These are phyloP conservation scores for Balearica regulorum DNA, from an alignment of 2,797 vertebrate genomes.

Conservation along the genomic window DNA sequence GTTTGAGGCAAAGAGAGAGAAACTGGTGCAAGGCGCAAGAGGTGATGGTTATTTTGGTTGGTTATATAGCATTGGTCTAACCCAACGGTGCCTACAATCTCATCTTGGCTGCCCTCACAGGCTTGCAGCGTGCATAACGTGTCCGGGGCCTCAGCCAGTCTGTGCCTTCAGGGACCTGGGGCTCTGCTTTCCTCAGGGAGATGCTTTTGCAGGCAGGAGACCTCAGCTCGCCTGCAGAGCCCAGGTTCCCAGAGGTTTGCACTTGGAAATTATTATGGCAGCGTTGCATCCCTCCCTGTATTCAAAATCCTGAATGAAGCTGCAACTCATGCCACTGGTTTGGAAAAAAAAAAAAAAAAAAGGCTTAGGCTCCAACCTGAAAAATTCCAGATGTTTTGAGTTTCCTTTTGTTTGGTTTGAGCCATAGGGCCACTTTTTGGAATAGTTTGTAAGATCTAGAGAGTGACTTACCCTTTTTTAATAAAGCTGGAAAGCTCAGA, in stretches of 20 bases:
- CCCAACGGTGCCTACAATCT: background rate
- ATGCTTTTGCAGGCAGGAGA: background rate
- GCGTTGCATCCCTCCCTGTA: background rate
- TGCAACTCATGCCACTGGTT: background rate
- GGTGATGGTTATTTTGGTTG: background rate
- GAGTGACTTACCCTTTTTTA: background rate
- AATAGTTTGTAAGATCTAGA: background rate
- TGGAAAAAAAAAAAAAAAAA: background rate
- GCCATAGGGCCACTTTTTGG: background rate
- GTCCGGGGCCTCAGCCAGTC: background rate
- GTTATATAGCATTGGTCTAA: background rate
- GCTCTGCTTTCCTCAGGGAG: background rate
- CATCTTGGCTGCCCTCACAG: background rate
- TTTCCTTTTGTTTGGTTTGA: background rate
- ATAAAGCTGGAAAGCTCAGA: background rate
- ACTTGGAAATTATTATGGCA: background rate
- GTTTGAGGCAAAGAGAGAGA: background rate
- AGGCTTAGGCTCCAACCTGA: background rate
- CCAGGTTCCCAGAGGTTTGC: background rate
- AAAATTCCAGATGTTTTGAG: background rate
- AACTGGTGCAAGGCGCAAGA: background rate
- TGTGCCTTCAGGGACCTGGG: background rate
- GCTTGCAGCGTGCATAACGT: background rate
- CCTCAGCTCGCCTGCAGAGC: background rate
- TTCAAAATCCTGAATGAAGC: background rate